phyloP scores from a whole-genome alignment of 2,888 invertebrate genomes.

The Shargacucullia verbasci region DNA sequence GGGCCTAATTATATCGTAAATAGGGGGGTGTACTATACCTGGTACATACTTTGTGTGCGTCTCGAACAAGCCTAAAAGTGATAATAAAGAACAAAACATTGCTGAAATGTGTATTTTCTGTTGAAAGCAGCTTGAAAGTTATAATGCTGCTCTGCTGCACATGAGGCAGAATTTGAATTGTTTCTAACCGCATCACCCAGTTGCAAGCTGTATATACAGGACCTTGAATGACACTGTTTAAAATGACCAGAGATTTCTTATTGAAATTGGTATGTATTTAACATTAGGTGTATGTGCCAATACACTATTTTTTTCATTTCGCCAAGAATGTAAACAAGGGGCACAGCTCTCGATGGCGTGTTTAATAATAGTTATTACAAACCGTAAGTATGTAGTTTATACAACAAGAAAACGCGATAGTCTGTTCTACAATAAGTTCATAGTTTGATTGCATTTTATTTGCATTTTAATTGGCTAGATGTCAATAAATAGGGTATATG shows the following conservation, averaged over 20 bases:
- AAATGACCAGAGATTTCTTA: slow-evolving; percentile 17
- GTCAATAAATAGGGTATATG: slow-evolving; percentile 31
- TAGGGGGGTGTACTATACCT: no score
- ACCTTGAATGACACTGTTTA: slow-evolving; percentile 22
- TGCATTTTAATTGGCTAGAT: slow-evolving; percentile 1
- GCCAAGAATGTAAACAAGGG: not conserved
- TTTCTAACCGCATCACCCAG: slow-evolving; percentile 26
- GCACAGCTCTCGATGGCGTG: not conserved
- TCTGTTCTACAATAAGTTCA: not conserved
- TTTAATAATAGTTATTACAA: not conserved
- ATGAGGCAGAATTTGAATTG: slow-evolving; percentile 33
- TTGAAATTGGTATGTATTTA: slow-evolving; percentile 37
- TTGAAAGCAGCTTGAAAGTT: slow-evolving; percentile 49
- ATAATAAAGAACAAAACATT: slow-evolving; percentile 9
- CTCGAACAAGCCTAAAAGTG: not conserved
- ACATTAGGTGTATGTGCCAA: slow-evolving; percentile 20
- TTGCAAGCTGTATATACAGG: slow-evolving; percentile 14
- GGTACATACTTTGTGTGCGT: no score
- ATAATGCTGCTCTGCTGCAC: slow-evolving; percentile 35
- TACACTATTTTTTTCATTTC: slow-evolving; percentile 33
- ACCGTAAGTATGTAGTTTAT: no score
- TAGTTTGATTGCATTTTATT: not conserved
- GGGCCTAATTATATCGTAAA: no score
- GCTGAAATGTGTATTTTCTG: slow-evolving; percentile 46
- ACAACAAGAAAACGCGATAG: not conserved